Conservation (phyloP, 2,797 vertebrate species). For the Rallus crepitans region DNA sequence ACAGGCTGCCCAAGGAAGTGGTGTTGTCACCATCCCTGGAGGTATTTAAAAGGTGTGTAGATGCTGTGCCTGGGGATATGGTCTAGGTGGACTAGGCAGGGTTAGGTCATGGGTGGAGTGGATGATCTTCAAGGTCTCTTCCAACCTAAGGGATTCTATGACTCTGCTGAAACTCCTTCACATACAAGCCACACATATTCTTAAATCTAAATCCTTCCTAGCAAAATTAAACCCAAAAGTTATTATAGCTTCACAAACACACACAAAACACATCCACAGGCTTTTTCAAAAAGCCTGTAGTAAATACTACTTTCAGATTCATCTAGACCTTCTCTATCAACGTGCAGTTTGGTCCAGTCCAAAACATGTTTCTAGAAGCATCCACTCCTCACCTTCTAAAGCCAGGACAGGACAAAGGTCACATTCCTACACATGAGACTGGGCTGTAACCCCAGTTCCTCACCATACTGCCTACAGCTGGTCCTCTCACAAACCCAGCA, state of each 20-base stretch:
- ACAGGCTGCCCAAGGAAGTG: too few relatives aligned
- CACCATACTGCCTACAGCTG: not conserved
- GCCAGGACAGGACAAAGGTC: not conserved
- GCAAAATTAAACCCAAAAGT: not conserved
- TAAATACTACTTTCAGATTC: not conserved
- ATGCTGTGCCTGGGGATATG: too few relatives aligned
- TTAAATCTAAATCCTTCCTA: not conserved
- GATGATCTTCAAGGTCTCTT: too few relatives aligned
- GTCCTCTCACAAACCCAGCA: not conserved
- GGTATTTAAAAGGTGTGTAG: too few relatives aligned
- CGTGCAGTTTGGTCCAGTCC: not conserved
- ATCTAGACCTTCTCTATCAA: not conserved
- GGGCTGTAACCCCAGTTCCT: not conserved
- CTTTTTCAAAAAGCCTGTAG: not conserved
- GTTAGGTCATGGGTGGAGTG: too few relatives aligned
- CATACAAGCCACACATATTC: rapidly evolving
- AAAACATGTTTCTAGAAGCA: not conserved
- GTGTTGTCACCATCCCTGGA: too few relatives aligned
- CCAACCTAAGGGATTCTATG: too few relatives aligned
- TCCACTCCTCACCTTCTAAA: not conserved
- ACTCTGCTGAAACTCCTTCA: not conserved
- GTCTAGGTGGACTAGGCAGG: too few relatives aligned
- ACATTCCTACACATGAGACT: too few relatives aligned
- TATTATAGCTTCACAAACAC: not conserved
- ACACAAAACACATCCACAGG: not conserved